Evolutionary conservation across 2,888 invertebrate genomes (phyloP).

Genomic region (Caenorhabditis auriculariae): DNA sequence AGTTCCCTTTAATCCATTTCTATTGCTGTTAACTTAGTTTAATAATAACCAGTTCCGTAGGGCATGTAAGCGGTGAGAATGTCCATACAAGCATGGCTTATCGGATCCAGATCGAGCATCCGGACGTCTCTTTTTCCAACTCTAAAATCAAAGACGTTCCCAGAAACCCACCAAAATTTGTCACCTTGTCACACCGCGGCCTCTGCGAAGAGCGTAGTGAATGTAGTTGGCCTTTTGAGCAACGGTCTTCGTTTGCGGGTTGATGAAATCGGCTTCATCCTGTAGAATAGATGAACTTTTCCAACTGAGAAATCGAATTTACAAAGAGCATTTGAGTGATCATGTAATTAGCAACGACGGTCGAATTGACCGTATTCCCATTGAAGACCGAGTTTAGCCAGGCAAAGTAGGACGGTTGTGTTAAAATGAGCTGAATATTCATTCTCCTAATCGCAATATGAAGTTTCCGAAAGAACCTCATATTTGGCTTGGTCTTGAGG

Average conservation of each 20-base stretch:
- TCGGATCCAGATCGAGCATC: slow-evolving; percentile 18
- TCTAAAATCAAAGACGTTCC: slow-evolving; percentile 7
- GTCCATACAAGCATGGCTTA: slow-evolving; percentile 35
- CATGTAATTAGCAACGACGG: slow-evolving; percentile 49
- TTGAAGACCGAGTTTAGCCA: slow-evolving; percentile 49
- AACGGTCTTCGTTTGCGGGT: slow-evolving; percentile 1
- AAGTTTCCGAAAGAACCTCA: slow-evolving; percentile 6
- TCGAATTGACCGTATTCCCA: slow-evolving; percentile 15
- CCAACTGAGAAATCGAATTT: no score
- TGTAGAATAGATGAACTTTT: no score
- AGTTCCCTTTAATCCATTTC: background rate
- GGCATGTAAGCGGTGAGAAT: slow-evolving; percentile 50
- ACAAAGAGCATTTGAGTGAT: slow-evolving; percentile 15
- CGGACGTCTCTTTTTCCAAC: slow-evolving; percentile 25
- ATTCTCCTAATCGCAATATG: background rate
- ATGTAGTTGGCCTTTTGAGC: slow-evolving; percentile 27
- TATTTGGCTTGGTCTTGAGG: slow-evolving; percentile 6
- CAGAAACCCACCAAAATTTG: background rate
- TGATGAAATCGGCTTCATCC: slow-evolving; percentile 34
- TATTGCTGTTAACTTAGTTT: background rate
- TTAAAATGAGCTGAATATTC: slow-evolving; percentile 35
- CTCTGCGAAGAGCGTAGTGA: slow-evolving; percentile 27
- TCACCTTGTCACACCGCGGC: slow-evolving; percentile 27
- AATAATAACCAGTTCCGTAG: slow-evolving; percentile 43
- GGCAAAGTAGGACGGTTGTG: slow-evolving; percentile 51